These are phyloP conservation scores for Vulpes ferrilata DNA, from an alignment of 2,113 vertebrate species.

Conservation along the genomic window DNA sequence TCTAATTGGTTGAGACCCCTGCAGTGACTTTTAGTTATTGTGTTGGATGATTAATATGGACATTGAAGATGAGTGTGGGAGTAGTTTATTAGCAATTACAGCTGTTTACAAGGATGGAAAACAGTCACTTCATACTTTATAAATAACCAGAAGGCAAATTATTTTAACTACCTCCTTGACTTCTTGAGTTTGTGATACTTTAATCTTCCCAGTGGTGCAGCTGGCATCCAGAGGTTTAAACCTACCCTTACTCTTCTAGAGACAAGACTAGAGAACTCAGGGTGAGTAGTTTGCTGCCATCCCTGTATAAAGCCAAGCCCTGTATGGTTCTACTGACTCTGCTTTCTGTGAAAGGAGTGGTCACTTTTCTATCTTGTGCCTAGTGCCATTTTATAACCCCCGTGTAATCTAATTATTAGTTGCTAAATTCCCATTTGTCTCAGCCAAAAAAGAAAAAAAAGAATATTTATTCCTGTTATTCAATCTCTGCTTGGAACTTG, in stretches of 20 bases:
- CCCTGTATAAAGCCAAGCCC: neutral
- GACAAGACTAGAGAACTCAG: neutral
- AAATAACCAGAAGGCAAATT: conserved; percentile 34
- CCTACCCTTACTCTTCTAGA: neutral
- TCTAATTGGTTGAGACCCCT: neutral
- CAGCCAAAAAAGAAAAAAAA: neutral
- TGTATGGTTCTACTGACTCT: neutral
- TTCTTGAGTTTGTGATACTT: conserved; percentile 18
- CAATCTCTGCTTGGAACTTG: neutral
- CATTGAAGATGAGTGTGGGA: neutral
- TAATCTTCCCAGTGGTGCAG: neutral
- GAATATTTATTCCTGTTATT: neutral
- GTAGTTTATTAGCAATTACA: neutral
- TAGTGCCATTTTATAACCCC: neutral
- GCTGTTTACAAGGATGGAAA: conserved; percentile 26
- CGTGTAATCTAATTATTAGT: neutral
- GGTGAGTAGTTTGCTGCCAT: neutral
- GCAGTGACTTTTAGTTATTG: neutral
- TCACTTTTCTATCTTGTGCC: neutral
- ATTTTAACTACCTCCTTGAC: neutral
- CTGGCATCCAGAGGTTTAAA: neutral
- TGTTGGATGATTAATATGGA: neutral
- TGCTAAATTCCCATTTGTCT: neutral
- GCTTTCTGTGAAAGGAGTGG: neutral
- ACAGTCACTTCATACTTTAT: neutral